These are phyloP conservation scores for Dicentrarchus labrax DNA, from an alignment of 2,113 vertebrate species.

Conservation along the genomic window DNA sequence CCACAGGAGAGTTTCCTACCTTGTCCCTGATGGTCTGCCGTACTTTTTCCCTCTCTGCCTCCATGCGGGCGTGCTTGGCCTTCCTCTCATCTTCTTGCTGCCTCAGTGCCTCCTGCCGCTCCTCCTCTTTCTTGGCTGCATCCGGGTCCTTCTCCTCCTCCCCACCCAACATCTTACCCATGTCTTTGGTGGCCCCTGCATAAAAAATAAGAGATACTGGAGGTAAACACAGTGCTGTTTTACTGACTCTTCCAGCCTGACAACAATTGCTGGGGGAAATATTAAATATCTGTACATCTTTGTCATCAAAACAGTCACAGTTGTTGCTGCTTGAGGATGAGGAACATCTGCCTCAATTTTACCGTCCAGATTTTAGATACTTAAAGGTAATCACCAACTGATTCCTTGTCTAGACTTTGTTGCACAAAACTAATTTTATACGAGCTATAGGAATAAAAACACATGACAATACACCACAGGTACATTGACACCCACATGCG, in stretches of 20 bases:
- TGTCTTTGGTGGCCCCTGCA: slow-evolving; percentile 98
- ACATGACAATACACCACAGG: neutral
- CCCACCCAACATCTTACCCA: slow-evolving; percentile 99
- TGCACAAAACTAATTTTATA: neutral
- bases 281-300: neutral
- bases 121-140: slow-evolving; percentile 97
- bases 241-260: neutral
- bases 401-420: neutral
- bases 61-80: slow-evolving; percentile 96
- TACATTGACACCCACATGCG: neutral
- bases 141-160: slow-evolving; percentile 99
- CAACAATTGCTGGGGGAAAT: neutral
- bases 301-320: neutral
- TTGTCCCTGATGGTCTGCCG: slow-evolving; percentile 98
- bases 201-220: neutral
- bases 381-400: neutral
- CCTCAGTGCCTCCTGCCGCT: slow-evolving; percentile 94
- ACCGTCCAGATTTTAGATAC: too few species aligned
- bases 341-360: neutral
- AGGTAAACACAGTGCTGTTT: neutral
- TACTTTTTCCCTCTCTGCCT: slow-evolving; percentile 97
- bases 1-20: slow-evolving; percentile 79
- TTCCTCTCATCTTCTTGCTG: slow-evolving; percentile 98
- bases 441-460: neutral
- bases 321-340: neutral